Evolutionary conservation across 2,797 vertebrate species (phyloP), one percentile per base, ranked within the genome.

Genomic region (Alca torda): DNA sequence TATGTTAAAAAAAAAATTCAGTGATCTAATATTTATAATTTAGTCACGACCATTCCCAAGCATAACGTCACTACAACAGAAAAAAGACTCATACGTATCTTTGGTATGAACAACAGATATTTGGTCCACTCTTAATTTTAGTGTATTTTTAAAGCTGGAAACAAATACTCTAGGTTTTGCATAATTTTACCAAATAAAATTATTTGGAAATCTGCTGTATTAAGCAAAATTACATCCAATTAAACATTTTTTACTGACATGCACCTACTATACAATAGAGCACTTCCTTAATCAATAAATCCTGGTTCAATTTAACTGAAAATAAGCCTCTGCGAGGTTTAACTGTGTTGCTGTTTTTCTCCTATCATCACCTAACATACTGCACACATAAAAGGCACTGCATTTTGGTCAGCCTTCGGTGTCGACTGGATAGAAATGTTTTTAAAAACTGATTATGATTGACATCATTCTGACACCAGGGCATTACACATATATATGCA

Each of bases 261-360:
- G 51, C n/a, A 65, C 33, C 14, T 82, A 24, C 37, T 73, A 48
- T 8, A 67, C 14, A 6, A 11, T 3, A 56, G 26, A 84, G 20
- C 61, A 57, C 11, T 23, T 79, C 46, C 21, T 89, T 96, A 68
- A 57, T 81, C 67, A 78, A 74, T 30, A 93, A 51, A 75, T 72
- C 16, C 26, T 39, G 68, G 60, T 37, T 90, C 39, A 46, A 30
- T 87, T 92, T 89, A 93, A 95, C 21, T 90, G 76, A 81, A 97
- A 91, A 84, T 16, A 95, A 90, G 86, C 15, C n/a, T 64, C 51
- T 61, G 33, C 78, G 60, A 93, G 56, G 65, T 43, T 81, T n/a
- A 77, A 60, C 9, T 76, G 4, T 56, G 10, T 18, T 84, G 68
- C 45, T 57, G 11, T 67, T 96, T 84, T 90, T 25, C 75, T 92